Evolutionary conservation across 1,140 invertebrate genomes (phyloP).

Genomic region (Lucilia sericata): DNA sequence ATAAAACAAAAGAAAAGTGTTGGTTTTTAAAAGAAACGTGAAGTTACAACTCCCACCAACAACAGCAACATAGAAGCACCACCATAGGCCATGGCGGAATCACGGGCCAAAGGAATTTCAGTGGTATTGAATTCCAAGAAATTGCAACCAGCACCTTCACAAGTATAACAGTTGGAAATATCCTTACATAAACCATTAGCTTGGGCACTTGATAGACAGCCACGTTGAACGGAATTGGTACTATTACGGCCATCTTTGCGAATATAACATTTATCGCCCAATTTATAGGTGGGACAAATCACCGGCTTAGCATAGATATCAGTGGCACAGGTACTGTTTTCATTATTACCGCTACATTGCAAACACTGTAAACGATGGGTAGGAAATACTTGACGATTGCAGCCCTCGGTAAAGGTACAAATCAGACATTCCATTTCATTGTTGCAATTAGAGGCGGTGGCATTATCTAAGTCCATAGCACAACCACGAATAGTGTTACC

Average conservation of each 20-base stretch:
- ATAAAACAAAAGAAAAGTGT: background rate
- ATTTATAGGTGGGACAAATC: conserved; percentile 58
- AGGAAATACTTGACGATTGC: conserved; percentile 61
- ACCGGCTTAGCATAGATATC: conserved; percentile 51
- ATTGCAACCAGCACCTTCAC: conserved; percentile 62
- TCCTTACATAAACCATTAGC: conserved; percentile 59
- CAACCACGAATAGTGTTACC: conserved; percentile 63
- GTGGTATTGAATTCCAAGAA: conserved; percentile 52
- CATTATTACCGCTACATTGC: conserved; percentile 59
- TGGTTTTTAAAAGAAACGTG: conserved; percentile 21
- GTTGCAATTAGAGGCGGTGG: conserved; percentile 51
- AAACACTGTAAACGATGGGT: conserved; percentile 56
- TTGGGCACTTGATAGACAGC: conserved; percentile 58
- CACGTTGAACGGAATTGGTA: conserved; percentile 59
- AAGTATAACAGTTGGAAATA: conserved; percentile 56
- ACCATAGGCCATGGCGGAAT: conserved; percentile 50
- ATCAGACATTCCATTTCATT: conserved; percentile 61
- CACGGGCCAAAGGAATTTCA: conserved; percentile 59
- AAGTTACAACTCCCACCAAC: conserved; percentile 27
- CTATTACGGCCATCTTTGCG: conserved; percentile 53
- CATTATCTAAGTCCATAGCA: conserved; percentile 56
- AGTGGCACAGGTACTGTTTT: conserved; percentile 51
- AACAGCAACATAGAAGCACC: conserved; percentile 51
- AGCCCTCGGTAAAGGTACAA: conserved; percentile 57
- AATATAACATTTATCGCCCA: conserved; percentile 64